A percentile compares a stretch with the other conserved stretches of the same genome.
Evolutionary conservation across 1,140 invertebrate genomes (phyloP).

Genomic region (Atta cephalotes): DNA sequence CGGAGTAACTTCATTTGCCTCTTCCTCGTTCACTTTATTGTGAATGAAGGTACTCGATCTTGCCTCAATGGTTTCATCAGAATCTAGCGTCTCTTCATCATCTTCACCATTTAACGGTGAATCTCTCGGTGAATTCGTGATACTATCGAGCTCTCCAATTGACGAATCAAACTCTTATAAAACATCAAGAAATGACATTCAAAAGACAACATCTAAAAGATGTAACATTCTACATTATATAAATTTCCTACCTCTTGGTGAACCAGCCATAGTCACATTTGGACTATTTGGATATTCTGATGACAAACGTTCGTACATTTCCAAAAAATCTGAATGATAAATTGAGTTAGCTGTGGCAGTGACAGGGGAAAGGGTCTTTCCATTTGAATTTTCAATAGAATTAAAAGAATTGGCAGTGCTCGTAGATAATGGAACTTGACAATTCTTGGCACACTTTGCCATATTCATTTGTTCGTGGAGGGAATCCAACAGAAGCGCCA

Average conservation of each 20-base stretch:
- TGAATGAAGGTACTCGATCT: slow-evolving; percentile 81
- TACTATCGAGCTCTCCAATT: slow-evolving; percentile 81
- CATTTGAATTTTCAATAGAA: slow-evolving; percentile 77
- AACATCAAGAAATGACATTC: slow-evolving; percentile 17
- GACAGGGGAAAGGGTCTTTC: slow-evolving; percentile 73
- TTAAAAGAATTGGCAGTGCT: slow-evolving; percentile 82
- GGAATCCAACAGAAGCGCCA: slow-evolving; percentile 89
- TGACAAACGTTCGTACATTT: slow-evolving; percentile 79
- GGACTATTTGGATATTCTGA: slow-evolving; percentile 82
- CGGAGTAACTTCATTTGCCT: slow-evolving; percentile 45
- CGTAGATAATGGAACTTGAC: slow-evolving; percentile 78
- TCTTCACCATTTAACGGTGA: slow-evolving; percentile 79
- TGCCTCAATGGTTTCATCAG: slow-evolving; percentile 80
- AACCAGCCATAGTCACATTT: slow-evolving; percentile 82
- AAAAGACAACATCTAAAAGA: slow-evolving; percentile 1
- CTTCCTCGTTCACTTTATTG: slow-evolving; percentile 79
- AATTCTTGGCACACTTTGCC: slow-evolving; percentile 82
- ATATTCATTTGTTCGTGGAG: slow-evolving; percentile 90
- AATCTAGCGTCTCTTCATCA: slow-evolving; percentile 80
- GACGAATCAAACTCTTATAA: slow-evolving; percentile 77
- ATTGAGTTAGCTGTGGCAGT: slow-evolving; percentile 79
- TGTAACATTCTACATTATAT: background rate
- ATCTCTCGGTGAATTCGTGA: slow-evolving; percentile 80
- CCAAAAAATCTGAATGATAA: slow-evolving; percentile 77
- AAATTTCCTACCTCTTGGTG: slow-evolving; percentile 80